phyloP scores from a whole-genome alignment of 2,888 invertebrate species.

The Diarsia rubi region DNA sequence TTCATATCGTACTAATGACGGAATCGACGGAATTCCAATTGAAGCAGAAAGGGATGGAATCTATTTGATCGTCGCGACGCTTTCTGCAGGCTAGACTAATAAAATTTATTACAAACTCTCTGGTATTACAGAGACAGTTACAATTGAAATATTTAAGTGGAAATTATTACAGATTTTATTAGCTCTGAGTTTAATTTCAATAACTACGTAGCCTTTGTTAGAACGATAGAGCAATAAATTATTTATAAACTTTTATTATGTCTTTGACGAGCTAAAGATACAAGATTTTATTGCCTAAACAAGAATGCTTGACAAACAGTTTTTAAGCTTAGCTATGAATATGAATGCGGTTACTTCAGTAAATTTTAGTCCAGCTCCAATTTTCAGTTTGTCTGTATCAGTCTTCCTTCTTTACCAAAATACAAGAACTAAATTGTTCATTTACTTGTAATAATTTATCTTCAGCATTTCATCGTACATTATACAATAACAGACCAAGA shows the following conservation, averaged over 20 bases:
- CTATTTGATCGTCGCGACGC: conserved; percentile 41
- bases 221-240: background rate
- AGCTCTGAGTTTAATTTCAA: background rate
- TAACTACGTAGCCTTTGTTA: background rate
- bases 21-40: conserved; percentile 52
- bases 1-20: conserved; percentile 57
- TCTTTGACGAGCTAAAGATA: background rate
- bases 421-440: background rate
- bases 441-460: background rate
- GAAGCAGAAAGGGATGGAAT: conserved; percentile 47
- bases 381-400: background rate
- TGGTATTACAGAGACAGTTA: conserved; percentile 2
- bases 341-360: background rate
- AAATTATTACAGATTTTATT: conserved; percentile 15
- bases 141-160: conserved; percentile 26
- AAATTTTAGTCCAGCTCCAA: background rate
- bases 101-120: conserved; percentile 43
- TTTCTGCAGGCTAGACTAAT: conserved; percentile 36
- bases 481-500: background rate
- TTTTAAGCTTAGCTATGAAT: background rate
- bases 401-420: background rate
- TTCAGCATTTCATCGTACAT: background rate
- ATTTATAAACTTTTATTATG: background rate
- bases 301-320: background rate
- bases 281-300: background rate